Conservation (phyloP, 2,797 vertebrate genomes). For the Xerus rutilus region DNA sequence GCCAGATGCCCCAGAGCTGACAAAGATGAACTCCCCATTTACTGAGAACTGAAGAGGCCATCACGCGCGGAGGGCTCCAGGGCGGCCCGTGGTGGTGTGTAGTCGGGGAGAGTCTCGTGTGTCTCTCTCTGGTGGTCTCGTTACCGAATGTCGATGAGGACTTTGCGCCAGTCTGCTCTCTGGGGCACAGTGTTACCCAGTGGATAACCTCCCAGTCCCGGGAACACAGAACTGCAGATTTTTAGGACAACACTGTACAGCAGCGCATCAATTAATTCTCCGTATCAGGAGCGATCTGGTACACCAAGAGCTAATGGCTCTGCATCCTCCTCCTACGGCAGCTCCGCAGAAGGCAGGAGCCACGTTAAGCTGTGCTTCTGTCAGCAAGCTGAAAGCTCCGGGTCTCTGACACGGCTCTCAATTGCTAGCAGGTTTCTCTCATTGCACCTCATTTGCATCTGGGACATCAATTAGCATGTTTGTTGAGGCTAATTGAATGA, state of each 20-base stretch:
- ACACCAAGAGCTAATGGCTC: slow-evolving; percentile 28
- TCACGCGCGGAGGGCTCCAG: neutral
- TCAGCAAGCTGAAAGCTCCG: slow-evolving; percentile 79
- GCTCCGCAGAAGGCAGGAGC: slow-evolving; percentile 78
- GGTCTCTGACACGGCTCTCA: slow-evolving; percentile 81
- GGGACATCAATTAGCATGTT: slow-evolving; percentile 98
- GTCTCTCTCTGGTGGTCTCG: neutral
- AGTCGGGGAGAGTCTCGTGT: neutral
- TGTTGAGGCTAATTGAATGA: slow-evolving; percentile 99
- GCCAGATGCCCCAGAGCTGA: slow-evolving; percentile 83
- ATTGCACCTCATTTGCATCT: slow-evolving; percentile 94
- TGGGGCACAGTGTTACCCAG: rapidly evolving
- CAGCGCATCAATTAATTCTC: neutral
- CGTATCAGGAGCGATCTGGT: slow-evolving; percentile 45
- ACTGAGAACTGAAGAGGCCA: slow-evolving; percentile 71
- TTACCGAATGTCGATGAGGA: rapidly evolving
- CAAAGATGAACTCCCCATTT: slow-evolving; percentile 85
- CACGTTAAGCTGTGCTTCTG: slow-evolving; percentile 62
- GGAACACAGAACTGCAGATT: neutral
- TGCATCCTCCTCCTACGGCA: slow-evolving; percentile 24
- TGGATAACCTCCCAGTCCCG: neutral
- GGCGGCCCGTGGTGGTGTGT: neutral
- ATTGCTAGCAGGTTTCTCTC: slow-evolving; percentile 91
- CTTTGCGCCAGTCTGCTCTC: neutral
- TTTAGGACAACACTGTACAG: rapidly evolving